A percentile compares a stretch with the other conserved stretches of the same genome.
Conservation (phyloP, 1,140 invertebrate genomes). For the Marisa cornuarietis region DNA sequence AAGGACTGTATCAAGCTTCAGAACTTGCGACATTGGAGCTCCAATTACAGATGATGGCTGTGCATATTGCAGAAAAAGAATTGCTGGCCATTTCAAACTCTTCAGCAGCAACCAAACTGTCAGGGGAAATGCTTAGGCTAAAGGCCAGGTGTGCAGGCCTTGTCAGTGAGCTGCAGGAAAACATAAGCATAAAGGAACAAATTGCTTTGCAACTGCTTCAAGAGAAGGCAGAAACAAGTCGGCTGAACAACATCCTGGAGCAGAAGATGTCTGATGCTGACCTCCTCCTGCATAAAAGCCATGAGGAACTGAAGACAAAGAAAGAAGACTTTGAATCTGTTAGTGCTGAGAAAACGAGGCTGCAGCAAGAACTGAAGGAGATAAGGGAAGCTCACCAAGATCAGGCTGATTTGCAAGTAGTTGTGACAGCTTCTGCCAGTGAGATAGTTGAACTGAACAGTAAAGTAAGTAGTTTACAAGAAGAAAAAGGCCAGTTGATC, state of each 20-base stretch:
- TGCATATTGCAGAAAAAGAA: not conserved
- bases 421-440: conserved; percentile 7
- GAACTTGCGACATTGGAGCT: not conserved
- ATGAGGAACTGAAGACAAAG: conserved; percentile 27
- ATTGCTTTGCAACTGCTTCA: conserved; percentile 17
- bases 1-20: not conserved
- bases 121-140: not conserved
- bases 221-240: conserved; percentile 4
- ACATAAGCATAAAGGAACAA: not conserved
- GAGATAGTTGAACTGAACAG: conserved; percentile 29
- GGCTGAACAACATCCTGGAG: conserved; percentile 11
- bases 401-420: conserved; percentile 21
- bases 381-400: conserved; percentile 20
- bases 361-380: conserved; percentile 22
- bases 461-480: conserved; percentile 14
- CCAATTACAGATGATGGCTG: not conserved
- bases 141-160: not conserved
- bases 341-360: conserved; percentile 18
- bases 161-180: not conserved
- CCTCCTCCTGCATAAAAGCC: not conserved
- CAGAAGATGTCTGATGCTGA: too few relatives aligned
- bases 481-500: conserved; percentile 26
- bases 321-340: conserved; percentile 17
- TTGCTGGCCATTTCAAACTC: not conserved
- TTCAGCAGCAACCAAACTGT: conserved; percentile 1